A percentile compares a stretch with the other conserved stretches of the same genome.
phyloP scores from a whole-genome alignment of 2,113 vertebrate species.

The Toxotes jaculatrix region DNA sequence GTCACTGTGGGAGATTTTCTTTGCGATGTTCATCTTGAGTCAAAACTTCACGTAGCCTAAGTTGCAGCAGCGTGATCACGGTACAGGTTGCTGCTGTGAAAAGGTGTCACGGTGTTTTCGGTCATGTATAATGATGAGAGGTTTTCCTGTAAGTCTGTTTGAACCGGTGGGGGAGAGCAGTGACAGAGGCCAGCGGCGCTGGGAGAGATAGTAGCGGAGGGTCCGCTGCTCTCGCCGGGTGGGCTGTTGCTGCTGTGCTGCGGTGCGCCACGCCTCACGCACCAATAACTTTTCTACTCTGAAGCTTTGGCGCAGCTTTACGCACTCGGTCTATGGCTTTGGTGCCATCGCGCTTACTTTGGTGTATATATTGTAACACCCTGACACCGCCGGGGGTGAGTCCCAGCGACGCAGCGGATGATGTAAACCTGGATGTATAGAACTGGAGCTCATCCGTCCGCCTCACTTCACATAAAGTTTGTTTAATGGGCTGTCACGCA shows the following conservation, averaged over 20 bases:
- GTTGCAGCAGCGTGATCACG: too few relatives aligned
- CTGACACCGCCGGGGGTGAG: not conserved
- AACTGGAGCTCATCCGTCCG: not conserved
- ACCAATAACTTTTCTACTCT: not conserved
- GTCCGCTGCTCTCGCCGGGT: conserved; percentile 5
- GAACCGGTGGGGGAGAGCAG: not conserved
- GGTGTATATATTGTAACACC: not conserved
- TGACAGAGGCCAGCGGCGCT: not conserved
- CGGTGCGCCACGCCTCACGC: conserved; percentile 28
- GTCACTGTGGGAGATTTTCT: not conserved
- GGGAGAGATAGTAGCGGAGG: not conserved
- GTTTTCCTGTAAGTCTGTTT: not conserved
- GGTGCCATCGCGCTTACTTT: not conserved
- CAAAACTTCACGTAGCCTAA: not conserved
- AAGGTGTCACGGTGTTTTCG: not conserved
- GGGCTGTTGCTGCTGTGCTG: not conserved
- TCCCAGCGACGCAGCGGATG: not conserved
- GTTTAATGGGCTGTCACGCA: not conserved
- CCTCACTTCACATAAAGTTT: not conserved
- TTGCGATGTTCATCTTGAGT: not conserved
- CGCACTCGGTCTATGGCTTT: not conserved
- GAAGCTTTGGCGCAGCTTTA: not conserved
- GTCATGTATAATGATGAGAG: not conserved
- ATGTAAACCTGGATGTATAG: not conserved
- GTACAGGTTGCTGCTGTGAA: not conserved